These are phyloP conservation scores for Phaethornis superciliosus DNA, from an alignment of 2,113 vertebrate genomes.

Conservation along the genomic window DNA sequence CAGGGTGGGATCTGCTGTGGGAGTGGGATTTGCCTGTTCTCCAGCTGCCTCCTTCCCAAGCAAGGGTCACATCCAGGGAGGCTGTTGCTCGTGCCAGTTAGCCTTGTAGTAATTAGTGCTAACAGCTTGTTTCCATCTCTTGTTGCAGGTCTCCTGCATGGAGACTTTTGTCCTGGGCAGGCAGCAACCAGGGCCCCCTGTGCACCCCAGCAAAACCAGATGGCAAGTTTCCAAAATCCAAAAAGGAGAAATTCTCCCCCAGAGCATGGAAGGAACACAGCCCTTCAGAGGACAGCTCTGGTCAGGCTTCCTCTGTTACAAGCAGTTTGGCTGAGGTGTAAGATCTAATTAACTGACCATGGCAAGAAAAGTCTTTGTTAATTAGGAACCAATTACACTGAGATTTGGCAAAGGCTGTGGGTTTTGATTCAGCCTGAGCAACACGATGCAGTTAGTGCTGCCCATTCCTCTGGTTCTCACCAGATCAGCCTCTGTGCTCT, in stretches of 20 bases:
- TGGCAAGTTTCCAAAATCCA: not conserved
- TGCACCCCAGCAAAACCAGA: not conserved
- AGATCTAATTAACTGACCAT: constrained; percentile 34
- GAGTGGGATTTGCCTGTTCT: not conserved
- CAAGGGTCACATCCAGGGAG: constrained; percentile 28
- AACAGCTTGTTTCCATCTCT: constrained; percentile 56
- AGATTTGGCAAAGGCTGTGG: constrained; percentile 3
- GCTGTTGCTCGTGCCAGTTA: constrained; percentile 19
- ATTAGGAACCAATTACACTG: not conserved
- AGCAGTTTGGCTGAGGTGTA: not conserved
- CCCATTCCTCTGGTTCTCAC: not conserved
- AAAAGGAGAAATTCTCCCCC: not conserved
- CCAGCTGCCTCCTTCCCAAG: not conserved
- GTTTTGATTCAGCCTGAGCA: not conserved
- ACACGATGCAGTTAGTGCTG: fast-evolving
- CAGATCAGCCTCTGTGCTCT: fast-evolving
- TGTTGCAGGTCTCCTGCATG: not conserved
- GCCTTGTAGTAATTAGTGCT: constrained; percentile 46
- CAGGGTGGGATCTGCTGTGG: not conserved
- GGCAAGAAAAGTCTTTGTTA: constrained; percentile 33
- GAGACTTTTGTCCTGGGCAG: not conserved
- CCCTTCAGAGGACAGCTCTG: not conserved
- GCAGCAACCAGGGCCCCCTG: not conserved
- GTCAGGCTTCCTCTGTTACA: not conserved
- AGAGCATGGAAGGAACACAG: fast-evolving